phyloP scores from a whole-genome alignment of 2,888 invertebrate species.

The Formica aserva region DNA sequence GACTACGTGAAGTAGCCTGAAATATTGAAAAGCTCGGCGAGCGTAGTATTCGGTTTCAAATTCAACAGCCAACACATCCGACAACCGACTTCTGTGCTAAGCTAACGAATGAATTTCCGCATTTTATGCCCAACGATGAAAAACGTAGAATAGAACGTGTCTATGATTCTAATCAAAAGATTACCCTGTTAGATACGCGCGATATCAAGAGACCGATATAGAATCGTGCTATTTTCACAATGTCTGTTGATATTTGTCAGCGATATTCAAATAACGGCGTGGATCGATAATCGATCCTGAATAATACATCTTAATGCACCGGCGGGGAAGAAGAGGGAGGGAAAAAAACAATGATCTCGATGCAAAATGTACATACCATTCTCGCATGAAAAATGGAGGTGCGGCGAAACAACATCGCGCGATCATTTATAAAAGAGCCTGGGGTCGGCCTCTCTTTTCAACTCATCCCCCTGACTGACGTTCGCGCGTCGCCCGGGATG shows the following conservation, averaged over 20 bases:
- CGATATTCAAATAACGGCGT: background rate
- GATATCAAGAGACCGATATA: background rate
- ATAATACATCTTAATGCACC: background rate
- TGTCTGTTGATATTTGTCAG: background rate
- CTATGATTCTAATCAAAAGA: background rate
- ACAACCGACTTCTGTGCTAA: background rate
- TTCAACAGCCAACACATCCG: background rate
- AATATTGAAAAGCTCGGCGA: constrained; percentile 39
- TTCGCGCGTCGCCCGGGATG: background rate
- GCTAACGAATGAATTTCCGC: constrained; percentile 15
- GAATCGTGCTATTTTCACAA: background rate
- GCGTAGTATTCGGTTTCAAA: background rate
- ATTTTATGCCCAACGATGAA: background rate
- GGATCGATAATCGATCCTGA: constrained; percentile 1
- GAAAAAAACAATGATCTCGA: background rate
- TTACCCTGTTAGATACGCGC: background rate
- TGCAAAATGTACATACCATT: constrained; percentile 22
- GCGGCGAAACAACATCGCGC: constrained; percentile 24
- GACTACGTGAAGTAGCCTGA: constrained; percentile 8
- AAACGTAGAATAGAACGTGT: background rate
- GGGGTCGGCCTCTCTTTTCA: constrained; percentile 15
- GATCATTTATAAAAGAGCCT: constrained; percentile 43
- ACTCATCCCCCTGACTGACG: constrained; percentile 19
- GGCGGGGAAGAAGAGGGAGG: background rate
- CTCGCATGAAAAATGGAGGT: constrained; percentile 37